Base-by-base conservation (phyloP, 1,140 invertebrate species). In the Macrobrachium nipponense region DNA sequence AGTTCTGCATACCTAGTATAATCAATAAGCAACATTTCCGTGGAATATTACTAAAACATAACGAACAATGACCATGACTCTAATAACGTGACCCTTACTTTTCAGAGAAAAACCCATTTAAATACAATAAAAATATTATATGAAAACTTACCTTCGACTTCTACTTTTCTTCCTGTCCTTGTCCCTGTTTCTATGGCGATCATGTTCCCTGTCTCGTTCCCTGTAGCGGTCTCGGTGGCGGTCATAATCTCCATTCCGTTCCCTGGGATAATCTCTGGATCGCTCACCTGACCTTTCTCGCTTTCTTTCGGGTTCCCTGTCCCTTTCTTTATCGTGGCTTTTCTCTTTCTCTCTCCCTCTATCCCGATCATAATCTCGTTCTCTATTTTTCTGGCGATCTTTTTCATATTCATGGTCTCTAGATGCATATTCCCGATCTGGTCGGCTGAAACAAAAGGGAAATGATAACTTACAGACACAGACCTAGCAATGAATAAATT, bases 291-390 rank as follows among this genome's bases (percentile, higher is more conserved):
- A 59, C 89, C 59, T 83, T 89, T 91, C 73, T 90, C 90, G 72
- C 91, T 90, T 82, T 91, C 91, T 89, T 91, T 92, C 87, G 90
- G 89, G 70, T 89, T 87, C 14, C 36, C 68, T 23, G 23, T 70
- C 68, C 20, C 27, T 83, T 20, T 83, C 82, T 18, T 23, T 64
- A 0, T 83, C 78, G 6, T 73, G 51, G 11, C 61, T 51, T n/a
- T 78, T 43, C 18, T 72, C 64, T 17, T 23, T 23, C 36, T 72
- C 76, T 58, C 77, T 70, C 8, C 78, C 84, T 68, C 77, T 59
- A 2, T 51, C 77, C 61, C 84, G 58, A 17, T 70, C 68, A 23
- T 70, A 70, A 36, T 51, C 51, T 12, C 51, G 3, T 8, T 70
- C 68, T 70, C 68, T 23, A n/a, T 70, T 43, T 43, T 43, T 70